Evolutionary conservation across 35 echinoderm and acorn worm genomes (phyloP), one percentile per base, ranked within the genome.

Genomic region (Anneissia japonica): DNA sequence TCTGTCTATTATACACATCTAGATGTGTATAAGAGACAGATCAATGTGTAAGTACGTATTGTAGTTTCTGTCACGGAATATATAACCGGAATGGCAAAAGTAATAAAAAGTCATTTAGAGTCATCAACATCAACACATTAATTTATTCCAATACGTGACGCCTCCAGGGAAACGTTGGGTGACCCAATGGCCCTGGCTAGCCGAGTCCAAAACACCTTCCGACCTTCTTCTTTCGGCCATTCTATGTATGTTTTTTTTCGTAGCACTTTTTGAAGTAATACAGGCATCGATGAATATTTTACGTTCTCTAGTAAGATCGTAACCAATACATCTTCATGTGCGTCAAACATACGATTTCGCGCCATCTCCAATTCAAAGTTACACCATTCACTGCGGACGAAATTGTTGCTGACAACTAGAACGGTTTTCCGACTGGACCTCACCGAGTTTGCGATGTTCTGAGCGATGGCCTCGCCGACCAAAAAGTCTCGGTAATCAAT

Each of bases 281-380:
- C 23, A 38, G 79, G 79, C 38, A 81, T 38, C 7, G 35, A 36
- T 81, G n/a, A 38, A 4, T 30, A 35, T 37, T 36, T 36, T 4
- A 81, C 38, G 17, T 36, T 16, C 26, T 81, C 79, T 0, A 81
- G 36, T 81, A 81, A 39, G 40, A 81, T 39, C 0, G 38, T 36
- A 17, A 81, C 38, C 0, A 81, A 36, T 23, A 81, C 36, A 40
- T 81, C 79, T 40, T 39, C 38, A 26, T 39, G n/a, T n/a, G 7
- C 9, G 9, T 81, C 79, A 81, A 81, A 39, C 38, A 40, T 38
- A 23, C 79, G 35, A 40, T 81, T 36, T 0, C 23, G 36, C 9
- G 79, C 79, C 79, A 81, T 81, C 38, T 81, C 79, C 79, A 81
- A 26, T 39, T 81, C 79, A 81, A 81, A 81, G 36, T 81, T 12